These are phyloP conservation scores for Cydia strobilella DNA, from an alignment of 1,140 invertebrate genomes.

Conservation along the genomic window DNA sequence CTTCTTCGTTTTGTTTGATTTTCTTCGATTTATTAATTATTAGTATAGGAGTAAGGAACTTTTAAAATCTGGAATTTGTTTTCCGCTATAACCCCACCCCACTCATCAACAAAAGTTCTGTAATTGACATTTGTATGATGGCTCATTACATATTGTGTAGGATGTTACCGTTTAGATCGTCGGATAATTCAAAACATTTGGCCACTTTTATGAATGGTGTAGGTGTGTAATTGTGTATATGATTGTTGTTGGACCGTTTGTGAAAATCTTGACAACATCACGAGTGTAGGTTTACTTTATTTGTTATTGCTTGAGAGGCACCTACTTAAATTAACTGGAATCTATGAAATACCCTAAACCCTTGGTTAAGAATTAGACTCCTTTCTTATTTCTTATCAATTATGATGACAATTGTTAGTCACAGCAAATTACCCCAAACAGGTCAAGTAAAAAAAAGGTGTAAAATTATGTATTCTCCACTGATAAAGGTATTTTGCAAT, in stretches of 20 bases:
- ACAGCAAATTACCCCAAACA: neutral
- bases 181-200: neutral
- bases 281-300: slow-evolving; percentile 16
- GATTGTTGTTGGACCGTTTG: slow-evolving; percentile 32
- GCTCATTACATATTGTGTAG: slow-evolving; percentile 33
- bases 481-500: no score
- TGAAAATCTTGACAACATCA: slow-evolving; percentile 28
- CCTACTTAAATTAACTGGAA: neutral
- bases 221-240: slow-evolving; percentile 33
- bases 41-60: no score
- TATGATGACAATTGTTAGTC: no score
- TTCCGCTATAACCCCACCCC: neutral
- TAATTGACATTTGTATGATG: slow-evolving; percentile 1
- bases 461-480: no score
- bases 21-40: no score
- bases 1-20: no score
- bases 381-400: no score
- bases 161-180: slow-evolving; percentile 34
- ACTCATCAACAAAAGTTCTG: neutral
- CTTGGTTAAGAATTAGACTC: no score
- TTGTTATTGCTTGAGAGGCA: neutral
- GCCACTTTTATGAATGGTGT: slow-evolving; percentile 32
- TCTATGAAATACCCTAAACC: neutral
- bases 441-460: no score
- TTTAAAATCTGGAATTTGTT: no score